phyloP scores from a whole-genome alignment of 2,888 invertebrate genomes.

The Nemotelus nigrinus region DNA sequence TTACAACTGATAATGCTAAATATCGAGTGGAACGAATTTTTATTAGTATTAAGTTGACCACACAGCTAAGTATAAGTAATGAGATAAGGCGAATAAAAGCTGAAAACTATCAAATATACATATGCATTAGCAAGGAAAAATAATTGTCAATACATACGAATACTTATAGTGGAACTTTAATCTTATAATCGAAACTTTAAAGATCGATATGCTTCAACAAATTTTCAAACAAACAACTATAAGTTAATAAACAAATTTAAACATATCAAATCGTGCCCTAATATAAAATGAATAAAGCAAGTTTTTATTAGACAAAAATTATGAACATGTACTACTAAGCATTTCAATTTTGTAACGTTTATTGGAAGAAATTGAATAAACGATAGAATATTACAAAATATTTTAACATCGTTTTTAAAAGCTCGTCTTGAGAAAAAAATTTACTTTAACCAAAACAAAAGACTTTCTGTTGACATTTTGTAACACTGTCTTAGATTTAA shows the following conservation, averaged over 20 bases:
- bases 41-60: conserved; percentile 9
- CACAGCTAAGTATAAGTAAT: conserved; percentile 1
- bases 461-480: too few relatives aligned
- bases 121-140: not conserved
- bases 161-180: conserved; percentile 1
- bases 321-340: conserved; percentile 5
- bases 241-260: conserved; percentile 29
- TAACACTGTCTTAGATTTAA: too few relatives aligned
- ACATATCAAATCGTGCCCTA: conserved; percentile 44
- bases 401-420: not conserved
- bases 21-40: conserved; percentile 30
- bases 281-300: not conserved
- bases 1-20: not conserved
- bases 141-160: not conserved
- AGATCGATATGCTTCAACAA: conserved; percentile 14
- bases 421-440: too few relatives aligned
- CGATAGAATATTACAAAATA: not conserved
- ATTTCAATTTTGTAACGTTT: not conserved
- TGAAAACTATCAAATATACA: conserved; percentile 11
- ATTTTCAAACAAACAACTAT: not conserved
- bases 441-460: too few relatives aligned
- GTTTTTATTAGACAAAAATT: not conserved
- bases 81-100: not conserved
- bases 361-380: not conserved
- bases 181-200: conserved; percentile 4